Evolutionary conservation across 1,140 invertebrate species (phyloP).

Genomic region (Ridgeia piscesae): DNA sequence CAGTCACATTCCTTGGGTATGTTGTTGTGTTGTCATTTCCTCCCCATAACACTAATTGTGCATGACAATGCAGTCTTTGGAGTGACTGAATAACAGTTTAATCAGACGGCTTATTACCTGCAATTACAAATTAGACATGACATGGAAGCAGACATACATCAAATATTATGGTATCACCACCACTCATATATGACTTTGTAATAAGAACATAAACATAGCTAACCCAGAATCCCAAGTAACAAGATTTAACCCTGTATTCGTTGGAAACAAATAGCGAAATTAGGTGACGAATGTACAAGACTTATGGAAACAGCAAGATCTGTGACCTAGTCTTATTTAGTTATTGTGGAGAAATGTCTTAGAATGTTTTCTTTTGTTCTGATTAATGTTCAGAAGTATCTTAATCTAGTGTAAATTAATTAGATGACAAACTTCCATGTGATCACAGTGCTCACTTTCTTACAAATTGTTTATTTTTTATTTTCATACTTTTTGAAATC

Average conservation of each 20-base stretch:
- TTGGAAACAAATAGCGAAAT: neutral
- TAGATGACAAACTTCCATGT: neutral
- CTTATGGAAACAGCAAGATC: neutral
- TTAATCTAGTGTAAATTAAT: neutral
- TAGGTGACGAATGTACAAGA: neutral
- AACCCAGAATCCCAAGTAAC: neutral
- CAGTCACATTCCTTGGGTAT: neutral
- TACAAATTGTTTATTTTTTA: too few relatives aligned
- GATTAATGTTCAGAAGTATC: too few relatives aligned
- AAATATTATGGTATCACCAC: too few relatives aligned
- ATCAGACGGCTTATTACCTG: neutral
- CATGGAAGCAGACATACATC: neutral
- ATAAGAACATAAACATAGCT: neutral
- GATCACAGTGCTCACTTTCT: neutral
- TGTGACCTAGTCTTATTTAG: neutral
- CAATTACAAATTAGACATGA: neutral
- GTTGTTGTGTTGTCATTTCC: neutral
- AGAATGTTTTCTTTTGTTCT: too few relatives aligned
- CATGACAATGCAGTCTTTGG: neutral
- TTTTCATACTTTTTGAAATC: neutral
- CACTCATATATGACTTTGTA: neutral
- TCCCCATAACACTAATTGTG: neutral
- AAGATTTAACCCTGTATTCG: neutral
- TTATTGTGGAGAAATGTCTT: too few relatives aligned
- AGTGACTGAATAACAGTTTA: neutral